Evolutionary conservation across 1,140 invertebrate species (phyloP).

Genomic region (Aphelinus atriplicis): DNA sequence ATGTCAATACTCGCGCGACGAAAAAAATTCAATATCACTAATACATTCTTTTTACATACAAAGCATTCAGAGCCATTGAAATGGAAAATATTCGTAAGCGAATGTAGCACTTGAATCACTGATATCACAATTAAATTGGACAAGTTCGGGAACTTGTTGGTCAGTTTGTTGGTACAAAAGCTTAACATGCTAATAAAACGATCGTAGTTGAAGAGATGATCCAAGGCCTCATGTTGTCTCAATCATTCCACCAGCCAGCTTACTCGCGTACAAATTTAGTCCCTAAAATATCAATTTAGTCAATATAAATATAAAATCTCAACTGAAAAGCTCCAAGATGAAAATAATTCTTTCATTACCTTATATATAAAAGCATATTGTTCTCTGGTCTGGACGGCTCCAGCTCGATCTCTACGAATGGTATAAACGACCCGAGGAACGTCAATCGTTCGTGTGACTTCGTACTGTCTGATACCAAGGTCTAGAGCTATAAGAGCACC

Average conservation of each 20-base stretch:
- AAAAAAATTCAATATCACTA: conserved; percentile 38
- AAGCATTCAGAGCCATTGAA: conserved; percentile 12
- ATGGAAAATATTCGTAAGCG: conserved; percentile 20
- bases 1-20: conserved; percentile 22
- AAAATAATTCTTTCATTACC: conserved; percentile 56
- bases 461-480: conserved; percentile 85
- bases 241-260: conserved; percentile 72
- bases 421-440: conserved; percentile 85
- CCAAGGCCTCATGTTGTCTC: conserved; percentile 66
- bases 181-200: conserved; percentile 41
- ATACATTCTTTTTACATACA: conserved; percentile 32
- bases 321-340: conserved; percentile 12
- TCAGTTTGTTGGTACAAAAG: conserved; percentile 3
- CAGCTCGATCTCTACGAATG: conserved; percentile 85
- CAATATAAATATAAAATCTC: background rate
- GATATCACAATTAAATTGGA: conserved; percentile 33
- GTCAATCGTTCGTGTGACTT: conserved; percentile 80
- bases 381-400: conserved; percentile 84
- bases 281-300: conserved; percentile 64
- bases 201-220: conserved; percentile 11
- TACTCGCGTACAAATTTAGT: conserved; percentile 75
- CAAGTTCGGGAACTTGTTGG: conserved; percentile 21
- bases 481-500: conserved; percentile 89
- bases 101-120: conserved; percentile 6
- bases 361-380: conserved; percentile 78